Evolutionary conservation across 2,113 vertebrate species (phyloP).

Genomic region (Stomatorhinus ivindoensis): DNA sequence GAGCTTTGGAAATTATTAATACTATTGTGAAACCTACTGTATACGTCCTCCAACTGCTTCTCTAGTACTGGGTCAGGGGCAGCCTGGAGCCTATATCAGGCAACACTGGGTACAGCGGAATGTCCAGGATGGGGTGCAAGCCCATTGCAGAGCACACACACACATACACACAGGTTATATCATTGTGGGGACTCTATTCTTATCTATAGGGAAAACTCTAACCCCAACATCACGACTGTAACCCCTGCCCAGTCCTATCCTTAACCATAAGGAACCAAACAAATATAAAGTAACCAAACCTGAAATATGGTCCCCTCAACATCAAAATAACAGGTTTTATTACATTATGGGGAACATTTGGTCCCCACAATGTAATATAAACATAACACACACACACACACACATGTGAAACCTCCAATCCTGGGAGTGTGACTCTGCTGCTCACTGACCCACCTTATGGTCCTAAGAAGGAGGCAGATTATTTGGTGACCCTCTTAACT

Average conservation of each 20-base stretch:
- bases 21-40: not conserved
- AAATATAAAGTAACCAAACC: no score
- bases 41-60: not conserved
- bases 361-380: no score
- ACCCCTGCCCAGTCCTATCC: no score
- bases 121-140: not conserved
- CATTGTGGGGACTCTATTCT: not conserved
- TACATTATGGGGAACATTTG: no score
- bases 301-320: no score
- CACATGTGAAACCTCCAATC: not conserved
- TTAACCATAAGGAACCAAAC: no score
- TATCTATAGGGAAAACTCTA: no score
- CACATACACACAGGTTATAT: not conserved
- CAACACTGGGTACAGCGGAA: not conserved
- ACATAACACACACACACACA: not conserved
- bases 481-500: not conserved
- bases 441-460: not conserved
- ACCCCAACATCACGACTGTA: no score
- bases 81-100: not conserved
- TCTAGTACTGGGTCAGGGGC: not conserved
- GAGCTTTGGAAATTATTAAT: not conserved
- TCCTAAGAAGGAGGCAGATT: not conserved
- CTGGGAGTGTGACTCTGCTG: not conserved
- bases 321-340: no score
- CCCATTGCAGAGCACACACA: not conserved